These are phyloP conservation scores for Littorina saxatilis DNA, from an alignment of 1,140 invertebrate species.

Conservation along the genomic window DNA sequence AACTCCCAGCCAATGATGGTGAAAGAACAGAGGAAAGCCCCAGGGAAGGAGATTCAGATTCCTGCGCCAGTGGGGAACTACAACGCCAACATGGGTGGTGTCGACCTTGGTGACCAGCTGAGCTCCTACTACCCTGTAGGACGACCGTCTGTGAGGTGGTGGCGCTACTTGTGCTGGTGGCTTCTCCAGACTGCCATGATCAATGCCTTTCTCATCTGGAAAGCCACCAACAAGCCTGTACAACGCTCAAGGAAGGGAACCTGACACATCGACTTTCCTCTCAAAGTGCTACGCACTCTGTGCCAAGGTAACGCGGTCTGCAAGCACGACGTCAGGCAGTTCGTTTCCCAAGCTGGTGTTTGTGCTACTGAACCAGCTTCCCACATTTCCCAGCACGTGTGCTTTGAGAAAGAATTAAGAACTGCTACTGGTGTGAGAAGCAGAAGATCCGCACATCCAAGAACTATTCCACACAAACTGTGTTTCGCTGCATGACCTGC, in stretches of 20 bases:
- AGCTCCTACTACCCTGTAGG: conserved; percentile 33
- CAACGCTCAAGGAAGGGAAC: neutral
- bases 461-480: neutral
- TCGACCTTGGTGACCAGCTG: conserved; percentile 26
- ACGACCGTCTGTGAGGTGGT: neutral
- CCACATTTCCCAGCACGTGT: neutral
- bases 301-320: too few species aligned
- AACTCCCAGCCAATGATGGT: conserved; percentile 20
- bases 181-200: conserved; percentile 27
- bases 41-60: neutral
- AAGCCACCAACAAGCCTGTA: neutral
- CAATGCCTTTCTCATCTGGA: conserved; percentile 26
- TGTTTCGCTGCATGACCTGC: conserved; percentile 1
- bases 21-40: neutral
- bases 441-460: neutral
- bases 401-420: neutral
- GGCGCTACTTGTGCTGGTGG: conserved; percentile 35
- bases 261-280: neutral
- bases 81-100: conserved; percentile 33
- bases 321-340: neutral
- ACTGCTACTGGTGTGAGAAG: conserved; percentile 21
- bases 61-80: conserved; percentile 16
- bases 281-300: neutral
- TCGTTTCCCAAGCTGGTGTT: neutral
- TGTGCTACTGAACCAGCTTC: neutral